A percentile compares a stretch with the other conserved stretches of the same genome.
Evolutionary conservation across 2,888 invertebrate genomes (phyloP).

Genomic region (Ormyrus thymus): DNA sequence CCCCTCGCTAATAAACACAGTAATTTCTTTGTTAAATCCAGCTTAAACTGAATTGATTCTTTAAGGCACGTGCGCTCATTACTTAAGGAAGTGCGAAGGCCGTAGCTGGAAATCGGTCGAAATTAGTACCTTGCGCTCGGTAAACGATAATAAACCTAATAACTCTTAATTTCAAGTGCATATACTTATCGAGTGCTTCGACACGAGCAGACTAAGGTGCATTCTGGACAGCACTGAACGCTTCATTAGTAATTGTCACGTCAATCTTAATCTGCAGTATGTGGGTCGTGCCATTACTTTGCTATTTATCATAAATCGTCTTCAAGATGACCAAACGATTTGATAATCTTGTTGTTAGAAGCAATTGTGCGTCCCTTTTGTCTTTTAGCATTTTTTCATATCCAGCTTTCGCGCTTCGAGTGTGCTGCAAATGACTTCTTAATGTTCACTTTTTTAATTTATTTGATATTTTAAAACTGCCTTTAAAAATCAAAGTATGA

Average conservation of each 20-base stretch:
- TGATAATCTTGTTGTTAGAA: constrained; percentile 13
- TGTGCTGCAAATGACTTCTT: too few relatives aligned
- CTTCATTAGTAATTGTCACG: constrained; percentile 65
- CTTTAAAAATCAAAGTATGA: background rate
- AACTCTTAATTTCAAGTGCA: constrained; percentile 32
- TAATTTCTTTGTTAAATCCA: too few relatives aligned
- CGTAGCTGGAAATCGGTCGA: constrained; percentile 4
- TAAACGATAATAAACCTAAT: constrained; percentile 25
- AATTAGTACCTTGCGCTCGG: constrained; percentile 9
- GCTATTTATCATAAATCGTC: constrained; percentile 52
- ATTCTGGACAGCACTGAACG: constrained; percentile 33
- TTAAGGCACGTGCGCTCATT: background rate
- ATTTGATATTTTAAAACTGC: background rate
- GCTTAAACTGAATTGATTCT: too few relatives aligned
- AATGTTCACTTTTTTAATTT: background rate
- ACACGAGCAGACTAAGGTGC: constrained; percentile 37
- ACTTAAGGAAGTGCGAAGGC: constrained; percentile 2
- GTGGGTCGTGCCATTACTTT: constrained; percentile 62
- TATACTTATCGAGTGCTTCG: constrained; percentile 10
- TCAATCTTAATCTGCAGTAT: constrained; percentile 68
- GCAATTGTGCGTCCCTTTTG: constrained; percentile 4
- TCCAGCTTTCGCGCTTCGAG: too few relatives aligned
- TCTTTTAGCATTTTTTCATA: too few relatives aligned
- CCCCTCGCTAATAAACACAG: too few relatives aligned
- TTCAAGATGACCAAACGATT: constrained; percentile 43